phyloP scores from a whole-genome alignment of 2,113 vertebrate species.

The Brachyistius frenatus region DNA sequence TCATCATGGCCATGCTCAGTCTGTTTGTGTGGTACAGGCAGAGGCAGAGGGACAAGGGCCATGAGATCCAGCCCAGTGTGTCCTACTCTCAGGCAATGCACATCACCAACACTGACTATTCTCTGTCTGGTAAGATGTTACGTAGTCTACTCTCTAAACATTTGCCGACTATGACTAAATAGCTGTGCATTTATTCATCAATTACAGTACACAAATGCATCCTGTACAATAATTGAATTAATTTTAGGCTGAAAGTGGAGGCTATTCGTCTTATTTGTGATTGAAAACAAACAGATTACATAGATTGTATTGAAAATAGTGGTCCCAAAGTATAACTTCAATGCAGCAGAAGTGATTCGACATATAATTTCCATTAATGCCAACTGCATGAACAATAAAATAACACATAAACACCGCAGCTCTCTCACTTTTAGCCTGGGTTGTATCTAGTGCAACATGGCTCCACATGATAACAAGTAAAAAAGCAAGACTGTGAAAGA shows the following conservation, averaged over 20 bases:
- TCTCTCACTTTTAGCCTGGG: too few species aligned
- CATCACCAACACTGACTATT: constrained; percentile 95
- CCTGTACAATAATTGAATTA: not conserved
- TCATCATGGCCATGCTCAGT: constrained; percentile 95
- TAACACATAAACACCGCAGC: not conserved
- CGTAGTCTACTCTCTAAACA: not conserved
- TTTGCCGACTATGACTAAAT: not conserved
- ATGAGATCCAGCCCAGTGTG: constrained; percentile 94
- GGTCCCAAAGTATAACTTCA: too few species aligned
- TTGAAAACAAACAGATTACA: too few species aligned
- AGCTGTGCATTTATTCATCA: not conserved
- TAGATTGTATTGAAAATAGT: too few species aligned
- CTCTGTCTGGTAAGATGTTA: constrained; percentile 91
- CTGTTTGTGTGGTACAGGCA: constrained; percentile 96
- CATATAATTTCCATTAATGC: too few species aligned
- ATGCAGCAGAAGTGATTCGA: not conserved
- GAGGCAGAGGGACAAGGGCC: constrained; percentile 94
- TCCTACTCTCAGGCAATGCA: constrained; percentile 96
- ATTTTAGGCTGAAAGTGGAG: too few species aligned
- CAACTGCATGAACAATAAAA: too few species aligned
- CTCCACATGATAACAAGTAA: too few species aligned
- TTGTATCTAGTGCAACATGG: too few species aligned
- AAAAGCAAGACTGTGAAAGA: too few species aligned
- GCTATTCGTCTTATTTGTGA: too few species aligned
- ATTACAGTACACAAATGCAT: not conserved